phyloP scores from a whole-genome alignment of 2,797 vertebrate genomes.

The Sebastes goodei region DNA sequence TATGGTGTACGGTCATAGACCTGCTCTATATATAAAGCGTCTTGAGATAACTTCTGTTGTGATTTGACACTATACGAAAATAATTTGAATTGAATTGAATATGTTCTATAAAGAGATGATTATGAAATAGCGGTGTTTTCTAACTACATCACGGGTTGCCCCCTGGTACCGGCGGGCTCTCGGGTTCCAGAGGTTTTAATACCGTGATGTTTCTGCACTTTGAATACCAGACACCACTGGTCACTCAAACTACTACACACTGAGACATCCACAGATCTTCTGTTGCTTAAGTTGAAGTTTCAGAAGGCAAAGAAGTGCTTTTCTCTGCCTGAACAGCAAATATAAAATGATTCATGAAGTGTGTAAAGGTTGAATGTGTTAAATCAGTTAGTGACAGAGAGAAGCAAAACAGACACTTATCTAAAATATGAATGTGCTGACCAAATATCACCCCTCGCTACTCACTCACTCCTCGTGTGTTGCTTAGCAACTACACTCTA shows the following conservation, averaged over 20 bases:
- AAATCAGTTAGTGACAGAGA: background rate
- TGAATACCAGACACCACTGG: background rate
- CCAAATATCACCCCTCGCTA: constrained; percentile 5
- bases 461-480: constrained; percentile 18
- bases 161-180: too few species aligned
- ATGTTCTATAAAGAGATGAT: too few species aligned
- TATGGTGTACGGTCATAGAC: too few species aligned
- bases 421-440: constrained; percentile 28
- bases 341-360: background rate
- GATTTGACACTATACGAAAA: too few species aligned
- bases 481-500: constrained; percentile 55
- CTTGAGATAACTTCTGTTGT: too few species aligned
- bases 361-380: background rate
- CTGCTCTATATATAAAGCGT: too few species aligned
- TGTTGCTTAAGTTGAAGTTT: background rate
- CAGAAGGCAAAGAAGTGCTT: background rate
- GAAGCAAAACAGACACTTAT: constrained; percentile 6
- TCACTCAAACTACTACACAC: background rate
- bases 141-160: too few species aligned
- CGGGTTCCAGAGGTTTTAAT: background rate
- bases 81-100: too few species aligned
- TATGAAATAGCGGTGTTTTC: too few species aligned
- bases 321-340: background rate
- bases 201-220: background rate
- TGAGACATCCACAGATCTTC: background rate